These are phyloP conservation scores for Platycnemis pennipes DNA, from an alignment of 2,888 invertebrate species.

Conservation along the genomic window DNA sequence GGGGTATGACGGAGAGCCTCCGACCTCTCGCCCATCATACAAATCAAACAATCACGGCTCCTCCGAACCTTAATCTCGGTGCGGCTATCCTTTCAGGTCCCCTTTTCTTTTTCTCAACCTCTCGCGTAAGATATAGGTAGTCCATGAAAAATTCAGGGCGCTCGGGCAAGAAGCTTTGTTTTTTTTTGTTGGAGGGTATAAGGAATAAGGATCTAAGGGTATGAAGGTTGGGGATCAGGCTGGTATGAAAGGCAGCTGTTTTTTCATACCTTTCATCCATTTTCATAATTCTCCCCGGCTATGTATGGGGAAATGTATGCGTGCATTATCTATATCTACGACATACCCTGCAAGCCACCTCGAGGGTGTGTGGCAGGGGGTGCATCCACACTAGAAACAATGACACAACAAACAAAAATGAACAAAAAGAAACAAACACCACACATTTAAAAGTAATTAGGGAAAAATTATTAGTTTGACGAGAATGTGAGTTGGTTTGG, in stretches of 20 bases:
- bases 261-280: not conserved
- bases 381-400: too few species aligned
- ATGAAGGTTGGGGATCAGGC: not conserved
- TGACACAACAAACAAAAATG: too few species aligned
- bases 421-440: too few species aligned
- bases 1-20: not conserved
- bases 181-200: not conserved
- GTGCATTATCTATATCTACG: too few species aligned
- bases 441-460: too few species aligned
- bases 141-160: slow-evolving; percentile 45
- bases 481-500: not conserved
- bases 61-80: not conserved
- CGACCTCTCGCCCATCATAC: not conserved
- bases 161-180: not conserved
- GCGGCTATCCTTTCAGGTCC: not conserved
- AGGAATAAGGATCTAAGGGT: not conserved
- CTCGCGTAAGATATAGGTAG: slow-evolving; percentile 6
- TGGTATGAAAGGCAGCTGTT: not conserved
- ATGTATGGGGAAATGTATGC: not conserved
- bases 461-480: not conserved
- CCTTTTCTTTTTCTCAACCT: not conserved
- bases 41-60: not conserved
- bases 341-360: too few species aligned
- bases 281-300: not conserved
- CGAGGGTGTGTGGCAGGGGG: too few species aligned